A percentile compares a stretch with the other conserved stretches of the same genome.
Evolutionary conservation across 1,140 invertebrate genomes (phyloP).

Genomic region (Hirudo medicinalis): DNA sequence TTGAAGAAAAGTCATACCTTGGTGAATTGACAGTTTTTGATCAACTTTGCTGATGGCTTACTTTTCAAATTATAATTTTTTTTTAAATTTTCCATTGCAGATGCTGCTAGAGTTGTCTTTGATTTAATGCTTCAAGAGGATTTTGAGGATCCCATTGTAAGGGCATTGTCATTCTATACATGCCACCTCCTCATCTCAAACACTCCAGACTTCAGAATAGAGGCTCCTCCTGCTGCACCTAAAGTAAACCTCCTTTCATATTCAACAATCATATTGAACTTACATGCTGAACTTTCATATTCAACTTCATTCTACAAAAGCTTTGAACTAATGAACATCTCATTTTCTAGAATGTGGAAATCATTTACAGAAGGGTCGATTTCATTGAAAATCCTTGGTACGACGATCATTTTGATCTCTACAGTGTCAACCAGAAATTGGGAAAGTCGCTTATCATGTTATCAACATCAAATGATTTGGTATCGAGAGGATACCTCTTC

Average conservation of each 20-base stretch:
- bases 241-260: too few species aligned
- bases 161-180: conserved; percentile 12
- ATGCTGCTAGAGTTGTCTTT: conserved; percentile 16
- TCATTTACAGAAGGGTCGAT: conserved; percentile 51
- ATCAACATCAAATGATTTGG: conserved; percentile 36
- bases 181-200: conserved; percentile 14
- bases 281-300: too few species aligned
- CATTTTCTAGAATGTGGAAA: conserved; percentile 35
- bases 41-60: background rate
- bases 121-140: conserved; percentile 21
- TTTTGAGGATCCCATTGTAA: conserved; percentile 5
- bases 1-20: conserved; percentile 12
- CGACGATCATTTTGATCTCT: conserved; percentile 75
- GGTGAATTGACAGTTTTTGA: background rate
- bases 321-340: too few species aligned
- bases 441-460: conserved; percentile 62
- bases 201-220: background rate
- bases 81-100: background rate
- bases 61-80: background rate
- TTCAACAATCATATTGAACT: too few species aligned
- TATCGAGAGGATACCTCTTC: conserved; percentile 53
- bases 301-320: background rate
- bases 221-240: too few species aligned
- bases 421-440: conserved; percentile 51
- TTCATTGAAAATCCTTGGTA: conserved; percentile 65